A percentile compares a stretch with the other conserved stretches of the same genome.
phyloP scores from a whole-genome alignment of 2,888 invertebrate species.

The Noctua janthe region DNA sequence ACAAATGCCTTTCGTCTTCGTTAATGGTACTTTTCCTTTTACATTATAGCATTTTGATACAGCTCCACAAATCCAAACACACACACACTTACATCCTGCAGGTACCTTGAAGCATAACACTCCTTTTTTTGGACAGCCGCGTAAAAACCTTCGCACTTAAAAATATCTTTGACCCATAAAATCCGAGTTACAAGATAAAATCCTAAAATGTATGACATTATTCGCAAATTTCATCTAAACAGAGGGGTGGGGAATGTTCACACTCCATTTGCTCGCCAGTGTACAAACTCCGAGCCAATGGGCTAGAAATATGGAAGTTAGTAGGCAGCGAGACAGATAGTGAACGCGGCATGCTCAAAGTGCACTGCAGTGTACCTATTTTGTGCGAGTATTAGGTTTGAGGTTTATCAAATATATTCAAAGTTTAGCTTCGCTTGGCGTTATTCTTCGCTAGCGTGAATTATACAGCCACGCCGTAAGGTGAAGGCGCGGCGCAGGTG shows the following conservation, averaged over 20 bases:
- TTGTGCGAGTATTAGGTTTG: neutral
- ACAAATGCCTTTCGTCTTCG: too few relatives aligned
- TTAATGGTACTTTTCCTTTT: too few relatives aligned
- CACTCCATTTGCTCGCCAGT: conserved; percentile 72
- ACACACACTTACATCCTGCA: neutral
- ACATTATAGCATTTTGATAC: too few relatives aligned
- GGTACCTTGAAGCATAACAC: neutral
- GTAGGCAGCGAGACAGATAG: conserved; percentile 60
- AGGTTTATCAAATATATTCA: neutral
- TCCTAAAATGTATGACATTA: conserved; percentile 51
- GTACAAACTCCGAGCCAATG: conserved; percentile 71
- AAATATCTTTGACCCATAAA: conserved; percentile 34
- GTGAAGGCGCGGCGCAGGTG: too few relatives aligned
- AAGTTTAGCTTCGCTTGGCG: neutral
- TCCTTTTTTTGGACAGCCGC: neutral
- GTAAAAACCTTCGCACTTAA: neutral
- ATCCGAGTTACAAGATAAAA: conserved; percentile 21
- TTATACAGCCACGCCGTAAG: too few relatives aligned
- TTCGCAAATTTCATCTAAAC: conserved; percentile 62
- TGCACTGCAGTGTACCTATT: conserved; percentile 47
- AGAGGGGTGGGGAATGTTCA: conserved; percentile 66
- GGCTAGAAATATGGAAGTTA: conserved; percentile 71
- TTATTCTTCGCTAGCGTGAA: too few relatives aligned
- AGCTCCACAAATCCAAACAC: too few relatives aligned
- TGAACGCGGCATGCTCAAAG: conserved; percentile 41